Conservation (phyloP, 1,140 invertebrate genomes). For the Aphelenchoides avenae region DNA sequence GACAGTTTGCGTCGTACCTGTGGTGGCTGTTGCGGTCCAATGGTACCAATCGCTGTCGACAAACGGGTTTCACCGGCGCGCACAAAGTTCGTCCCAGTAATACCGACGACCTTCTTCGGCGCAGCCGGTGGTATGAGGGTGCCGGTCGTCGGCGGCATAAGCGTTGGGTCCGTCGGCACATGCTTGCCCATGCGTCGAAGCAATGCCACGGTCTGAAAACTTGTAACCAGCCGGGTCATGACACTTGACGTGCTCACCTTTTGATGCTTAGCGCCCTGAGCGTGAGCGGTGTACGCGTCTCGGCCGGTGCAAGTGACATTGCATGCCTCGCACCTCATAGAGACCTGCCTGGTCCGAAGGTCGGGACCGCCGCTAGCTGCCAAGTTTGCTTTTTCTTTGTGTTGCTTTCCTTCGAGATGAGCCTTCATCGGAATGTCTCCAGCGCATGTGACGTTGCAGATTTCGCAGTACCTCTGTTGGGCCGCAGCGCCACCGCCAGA, state of each 20-base stretch:
- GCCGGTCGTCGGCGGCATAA: constrained; percentile 64
- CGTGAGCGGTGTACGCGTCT: constrained; percentile 95
- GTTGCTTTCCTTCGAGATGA: constrained; percentile 93
- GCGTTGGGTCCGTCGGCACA: constrained; percentile 89
- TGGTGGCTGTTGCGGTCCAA: too few species aligned
- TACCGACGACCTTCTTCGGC: too few species aligned
- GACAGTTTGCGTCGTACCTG: too few species aligned
- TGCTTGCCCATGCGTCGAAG: constrained; percentile 94
- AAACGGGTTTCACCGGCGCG: too few species aligned
- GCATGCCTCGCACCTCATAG: constrained; percentile 71
- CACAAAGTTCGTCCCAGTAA: too few species aligned
- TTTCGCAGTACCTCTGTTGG: constrained; percentile 25
- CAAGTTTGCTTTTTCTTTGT: constrained; percentile 90
- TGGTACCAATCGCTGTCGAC: too few species aligned
- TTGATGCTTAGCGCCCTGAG: constrained; percentile 85
- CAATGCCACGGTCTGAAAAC: constrained; percentile 20
- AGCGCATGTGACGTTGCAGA: constrained; percentile 63
- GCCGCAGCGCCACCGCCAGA: constrained; percentile 14
- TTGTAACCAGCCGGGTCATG: too few species aligned
- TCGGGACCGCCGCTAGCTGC: constrained; percentile 11
- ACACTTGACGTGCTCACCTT: constrained; percentile 5
- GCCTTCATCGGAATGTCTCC: constrained; percentile 89
- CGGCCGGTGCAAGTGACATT: constrained; percentile 90
- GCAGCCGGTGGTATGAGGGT: constrained; percentile 18
- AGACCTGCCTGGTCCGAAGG: constrained; percentile 60